Percentiles rank a stretch among this genome's conserved stretches.
Conservation (phyloP, 2,888 invertebrate genomes). For the Plebejus argus region DNA sequence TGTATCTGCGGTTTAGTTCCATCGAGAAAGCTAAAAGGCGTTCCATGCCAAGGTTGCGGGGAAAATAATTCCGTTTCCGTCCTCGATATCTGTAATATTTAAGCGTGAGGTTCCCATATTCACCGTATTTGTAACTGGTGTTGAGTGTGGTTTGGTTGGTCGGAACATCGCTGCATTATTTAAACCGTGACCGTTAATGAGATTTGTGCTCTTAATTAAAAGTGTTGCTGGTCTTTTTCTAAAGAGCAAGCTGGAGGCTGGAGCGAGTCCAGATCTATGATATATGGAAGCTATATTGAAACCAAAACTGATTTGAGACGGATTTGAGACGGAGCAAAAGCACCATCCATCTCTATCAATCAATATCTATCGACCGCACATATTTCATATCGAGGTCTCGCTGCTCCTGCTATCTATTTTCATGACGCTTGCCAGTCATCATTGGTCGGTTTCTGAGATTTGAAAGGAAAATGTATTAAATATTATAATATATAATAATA, state of each 20-base stretch:
- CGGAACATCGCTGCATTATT: too few relatives aligned
- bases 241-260: background rate
- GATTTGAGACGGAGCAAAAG: too few relatives aligned
- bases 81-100: constrained; percentile 16
- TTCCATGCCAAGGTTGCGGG: constrained; percentile 28
- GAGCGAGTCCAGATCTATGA: background rate
- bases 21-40: constrained; percentile 32
- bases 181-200: too few relatives aligned
- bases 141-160: too few relatives aligned
- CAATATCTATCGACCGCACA: background rate
- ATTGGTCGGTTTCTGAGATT: too few relatives aligned
- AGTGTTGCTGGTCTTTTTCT: background rate
- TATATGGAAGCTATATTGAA: background rate
- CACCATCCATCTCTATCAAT: background rate
- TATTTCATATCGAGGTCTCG: constrained; percentile 15
- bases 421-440: background rate
- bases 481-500: too few relatives aligned
- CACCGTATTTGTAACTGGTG: too few relatives aligned
- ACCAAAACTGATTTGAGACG: background rate
- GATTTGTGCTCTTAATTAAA: background rate
- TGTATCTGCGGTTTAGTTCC: constrained; percentile 33
- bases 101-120: too few relatives aligned
- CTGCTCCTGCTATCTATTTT: background rate
- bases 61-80: constrained; percentile 20
- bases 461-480: too few relatives aligned